These are phyloP conservation scores for Macrosiphum euphorbiae DNA, from an alignment of 2,888 invertebrate genomes.

Conservation along the genomic window DNA sequence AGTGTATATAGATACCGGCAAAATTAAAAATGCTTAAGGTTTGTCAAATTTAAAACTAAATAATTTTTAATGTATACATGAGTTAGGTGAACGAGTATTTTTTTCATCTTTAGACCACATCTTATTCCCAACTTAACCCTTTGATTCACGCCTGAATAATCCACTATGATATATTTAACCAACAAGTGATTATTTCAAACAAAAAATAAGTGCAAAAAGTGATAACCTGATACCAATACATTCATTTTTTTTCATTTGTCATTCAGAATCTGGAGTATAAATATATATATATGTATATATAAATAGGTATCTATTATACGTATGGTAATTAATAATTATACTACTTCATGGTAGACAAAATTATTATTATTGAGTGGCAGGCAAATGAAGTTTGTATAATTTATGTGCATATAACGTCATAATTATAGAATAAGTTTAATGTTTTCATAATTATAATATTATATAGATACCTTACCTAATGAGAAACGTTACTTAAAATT, in stretches of 20 bases:
- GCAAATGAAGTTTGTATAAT: neutral
- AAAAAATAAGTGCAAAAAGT: neutral
- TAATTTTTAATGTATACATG: neutral
- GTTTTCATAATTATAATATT: constrained; percentile 6
- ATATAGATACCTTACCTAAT: neutral
- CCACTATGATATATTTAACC: neutral
- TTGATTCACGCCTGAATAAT: neutral
- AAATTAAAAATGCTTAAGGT: neutral
- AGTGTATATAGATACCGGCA: neutral
- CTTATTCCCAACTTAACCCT: neutral
- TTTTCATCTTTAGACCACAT: neutral
- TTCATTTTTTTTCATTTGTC: neutral
- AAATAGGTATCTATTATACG: neutral
- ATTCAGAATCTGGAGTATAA: neutral
- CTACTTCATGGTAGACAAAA: neutral
- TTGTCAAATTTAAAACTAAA: neutral
- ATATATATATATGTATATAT: neutral
- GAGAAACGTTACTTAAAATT: neutral
- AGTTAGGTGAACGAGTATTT: neutral
- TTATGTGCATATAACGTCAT: neutral
- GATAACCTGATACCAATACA: neutral
- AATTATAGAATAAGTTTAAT: neutral
- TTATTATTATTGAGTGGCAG: neutral
- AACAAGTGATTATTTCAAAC: neutral
- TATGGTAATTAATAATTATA: neutral